phyloP scores from a whole-genome alignment of 2,888 invertebrate species.

The Agrypnus murinus region DNA sequence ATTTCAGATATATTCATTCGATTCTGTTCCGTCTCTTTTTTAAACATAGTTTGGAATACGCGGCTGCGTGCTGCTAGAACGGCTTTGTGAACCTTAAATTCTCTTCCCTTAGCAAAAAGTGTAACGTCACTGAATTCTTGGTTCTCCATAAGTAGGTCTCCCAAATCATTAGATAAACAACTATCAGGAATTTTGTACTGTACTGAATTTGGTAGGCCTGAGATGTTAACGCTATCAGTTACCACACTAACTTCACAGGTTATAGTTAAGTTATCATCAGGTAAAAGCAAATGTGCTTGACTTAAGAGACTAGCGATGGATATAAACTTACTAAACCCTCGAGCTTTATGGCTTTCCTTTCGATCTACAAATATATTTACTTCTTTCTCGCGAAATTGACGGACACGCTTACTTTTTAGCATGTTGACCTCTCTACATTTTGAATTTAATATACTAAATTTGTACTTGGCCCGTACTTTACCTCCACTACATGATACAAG shows the following conservation, averaged over 20 bases:
- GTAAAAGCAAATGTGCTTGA: constrained; percentile 98
- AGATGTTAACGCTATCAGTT: constrained; percentile 99
- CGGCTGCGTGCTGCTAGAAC: constrained; percentile 95
- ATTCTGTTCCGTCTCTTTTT: constrained; percentile 96
- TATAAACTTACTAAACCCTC: constrained; percentile 99
- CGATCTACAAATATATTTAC: too few relatives aligned
- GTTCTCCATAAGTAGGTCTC: constrained; percentile 95
- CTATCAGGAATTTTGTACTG: constrained; percentile 98
- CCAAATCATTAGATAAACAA: constrained; percentile 95
- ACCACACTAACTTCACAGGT: constrained; percentile 99
- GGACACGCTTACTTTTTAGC: constrained; percentile 97
- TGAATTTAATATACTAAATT: constrained; percentile 99
- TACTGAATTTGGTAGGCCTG: constrained; percentile 98
- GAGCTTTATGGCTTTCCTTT: too few relatives aligned
- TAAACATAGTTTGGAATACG: too few relatives aligned
- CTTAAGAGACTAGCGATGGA: constrained; percentile 98
- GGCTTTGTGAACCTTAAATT: constrained; percentile 97
- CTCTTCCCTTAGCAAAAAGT: constrained; percentile 91
- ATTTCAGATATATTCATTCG: constrained; percentile 98
- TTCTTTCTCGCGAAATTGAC: constrained; percentile 99
- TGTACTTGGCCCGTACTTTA: constrained; percentile 99
- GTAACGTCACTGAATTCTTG: constrained; percentile 99
- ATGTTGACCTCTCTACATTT: constrained; percentile 99
- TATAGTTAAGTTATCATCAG: constrained; percentile 99
- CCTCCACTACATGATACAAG: constrained; percentile 99